Conservation (phyloP, 2,113 vertebrate species). For the Merops nubicus region DNA sequence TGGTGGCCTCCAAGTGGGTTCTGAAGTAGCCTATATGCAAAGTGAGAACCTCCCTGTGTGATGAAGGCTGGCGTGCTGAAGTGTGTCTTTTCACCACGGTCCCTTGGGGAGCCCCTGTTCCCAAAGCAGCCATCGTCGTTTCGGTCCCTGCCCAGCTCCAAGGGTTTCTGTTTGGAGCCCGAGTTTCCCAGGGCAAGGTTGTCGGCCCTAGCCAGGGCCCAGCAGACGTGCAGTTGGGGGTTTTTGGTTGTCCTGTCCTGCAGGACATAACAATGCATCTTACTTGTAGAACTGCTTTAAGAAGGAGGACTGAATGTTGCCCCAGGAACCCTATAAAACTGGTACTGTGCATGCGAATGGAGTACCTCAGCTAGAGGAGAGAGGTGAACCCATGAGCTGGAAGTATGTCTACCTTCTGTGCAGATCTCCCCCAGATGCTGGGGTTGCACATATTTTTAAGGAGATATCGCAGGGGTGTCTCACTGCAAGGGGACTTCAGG, state of each 20-base stretch:
- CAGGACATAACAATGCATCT: no score
- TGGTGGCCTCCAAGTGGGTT: not conserved
- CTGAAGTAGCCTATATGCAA: not conserved
- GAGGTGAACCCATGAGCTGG: not conserved
- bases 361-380: not conserved
- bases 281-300: not conserved
- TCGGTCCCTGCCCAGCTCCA: not conserved
- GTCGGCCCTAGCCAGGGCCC: not conserved
- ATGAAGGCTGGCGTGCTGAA: not conserved
- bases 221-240: not conserved
- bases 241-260: not conserved
- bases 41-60: not conserved
- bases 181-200: not conserved
- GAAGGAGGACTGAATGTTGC: not conserved
- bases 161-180: not conserved
- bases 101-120: accelerated
- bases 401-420: not conserved
- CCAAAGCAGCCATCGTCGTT: accelerated
- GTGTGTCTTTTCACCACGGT: not conserved
- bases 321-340: not conserved
- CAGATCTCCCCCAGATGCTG: not conserved
- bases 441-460: not conserved
- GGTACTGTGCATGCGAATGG: not conserved
- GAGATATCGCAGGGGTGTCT: not conserved
- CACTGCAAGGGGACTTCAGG: not conserved